Percentiles rank a stretch among this genome's conserved stretches.
These are phyloP conservation scores for Lophotriccus pileatus DNA, from an alignment of 2,797 vertebrate species.

Conservation along the genomic window DNA sequence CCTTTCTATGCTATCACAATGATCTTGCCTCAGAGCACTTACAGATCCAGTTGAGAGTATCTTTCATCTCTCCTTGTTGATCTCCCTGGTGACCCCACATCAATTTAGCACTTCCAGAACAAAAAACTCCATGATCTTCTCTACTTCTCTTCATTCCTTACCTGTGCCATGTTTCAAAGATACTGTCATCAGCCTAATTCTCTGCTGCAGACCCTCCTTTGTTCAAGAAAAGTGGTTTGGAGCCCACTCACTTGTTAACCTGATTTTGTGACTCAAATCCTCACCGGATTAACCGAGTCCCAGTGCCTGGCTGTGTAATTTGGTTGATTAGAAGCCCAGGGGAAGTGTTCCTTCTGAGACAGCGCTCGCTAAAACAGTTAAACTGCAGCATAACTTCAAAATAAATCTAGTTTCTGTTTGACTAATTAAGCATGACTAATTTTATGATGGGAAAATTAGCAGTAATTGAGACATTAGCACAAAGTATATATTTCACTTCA, in stretches of 20 bases:
- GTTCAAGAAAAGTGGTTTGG: conserved; percentile 24
- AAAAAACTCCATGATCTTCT: conserved; percentile 2
- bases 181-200: conserved; percentile 34
- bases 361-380: conserved; percentile 40
- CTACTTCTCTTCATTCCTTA: conserved; percentile 11
- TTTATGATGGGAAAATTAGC: conserved; percentile 70
- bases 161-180: conserved; percentile 28
- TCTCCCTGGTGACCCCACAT: neutral
- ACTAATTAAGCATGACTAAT: conserved; percentile 70
- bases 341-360: conserved; percentile 51
- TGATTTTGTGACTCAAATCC: conserved; percentile 45
- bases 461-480: conserved; percentile 64
- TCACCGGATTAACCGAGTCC: neutral
- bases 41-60: neutral
- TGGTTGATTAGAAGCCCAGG: conserved; percentile 52
- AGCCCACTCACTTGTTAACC: conserved; percentile 27
- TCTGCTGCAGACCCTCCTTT: conserved; percentile 11
- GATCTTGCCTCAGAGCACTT: neutral
- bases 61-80: conserved; percentile 33
- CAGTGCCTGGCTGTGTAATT: conserved; percentile 29
- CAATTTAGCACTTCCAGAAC: conserved; percentile 17
- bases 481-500: conserved; percentile 57
- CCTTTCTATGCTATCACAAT: neutral
- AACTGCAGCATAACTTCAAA: conserved; percentile 65
- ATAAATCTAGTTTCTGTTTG: conserved; percentile 69